Evolutionary conservation across 2,113 vertebrate species (phyloP), one percentile per base, ranked within the genome.

Genomic region (Triplophysa tibetana): DNA sequence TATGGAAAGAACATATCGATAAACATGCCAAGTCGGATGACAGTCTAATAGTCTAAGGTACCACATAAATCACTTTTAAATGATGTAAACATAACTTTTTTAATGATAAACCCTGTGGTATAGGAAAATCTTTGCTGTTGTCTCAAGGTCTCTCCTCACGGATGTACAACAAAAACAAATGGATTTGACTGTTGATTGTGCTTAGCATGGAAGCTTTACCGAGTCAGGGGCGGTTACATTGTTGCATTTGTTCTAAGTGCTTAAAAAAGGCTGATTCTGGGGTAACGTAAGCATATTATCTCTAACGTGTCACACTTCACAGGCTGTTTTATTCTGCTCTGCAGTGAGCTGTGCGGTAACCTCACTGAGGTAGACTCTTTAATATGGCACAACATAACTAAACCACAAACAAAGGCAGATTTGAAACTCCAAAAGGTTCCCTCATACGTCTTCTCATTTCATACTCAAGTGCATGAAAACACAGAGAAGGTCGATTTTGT

Each of bases 341-440:
- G 88, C 88, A 89, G 90, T 88, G 87, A 88, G 88, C 90, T 89
- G 90, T 80, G 87, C 89, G 88, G 88, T 88, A 86, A 91, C 91
- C 91, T 91, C 88, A 85, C 89, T 91, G 92, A 93, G 92, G 90
- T 92, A 93, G 92, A 93, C 85, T 90, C 88, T 74, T 74, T 50
- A 89, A 89, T 87, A 84, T 83, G 89, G 84, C 89, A 89, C 88
- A 90, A 76, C 84, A 86, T 14, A 72, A 85, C 67, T 80, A 77
- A 83, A 80, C 33, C 63, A 79, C 80, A 84, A 81, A 79, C 82
- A 83, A 79, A 89, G 81, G 84, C 38, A 82, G 82, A 84, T 74
- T 79, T 54, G 75, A 88, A 88, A 69, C 63, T 81, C 73, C 73
- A 77, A 79, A 77, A 83, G 78, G 85, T 90, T 85, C 82, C 84